A percentile compares a stretch with the other conserved stretches of the same genome.
phyloP scores from a whole-genome alignment of 2,113 vertebrate species.

The Siniperca knerii region DNA sequence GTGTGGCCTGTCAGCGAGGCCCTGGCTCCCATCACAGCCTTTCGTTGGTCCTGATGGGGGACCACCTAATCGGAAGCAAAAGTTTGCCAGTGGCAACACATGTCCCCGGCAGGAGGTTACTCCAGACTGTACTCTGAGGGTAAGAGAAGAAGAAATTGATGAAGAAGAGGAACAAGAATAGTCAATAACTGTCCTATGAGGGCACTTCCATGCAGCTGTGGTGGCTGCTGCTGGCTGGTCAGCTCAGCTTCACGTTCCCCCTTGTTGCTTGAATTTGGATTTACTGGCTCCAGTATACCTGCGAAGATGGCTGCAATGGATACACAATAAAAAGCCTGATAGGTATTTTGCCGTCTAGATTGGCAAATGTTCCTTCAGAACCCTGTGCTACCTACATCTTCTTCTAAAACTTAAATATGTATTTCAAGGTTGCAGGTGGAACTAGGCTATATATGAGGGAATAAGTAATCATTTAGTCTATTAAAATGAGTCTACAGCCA shows the following conservation, averaged over 20 bases:
- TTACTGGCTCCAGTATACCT: too few relatives aligned
- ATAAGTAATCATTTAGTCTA: too few relatives aligned
- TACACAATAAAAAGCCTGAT: background rate
- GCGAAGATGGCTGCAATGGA: background rate
- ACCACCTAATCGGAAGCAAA: background rate
- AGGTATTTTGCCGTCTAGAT: background rate
- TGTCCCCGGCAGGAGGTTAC: background rate
- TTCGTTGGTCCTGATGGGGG: background rate
- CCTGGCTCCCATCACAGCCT: constrained; percentile 4
- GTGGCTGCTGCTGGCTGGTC: background rate
- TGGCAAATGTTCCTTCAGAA: background rate
- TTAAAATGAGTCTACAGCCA: too few relatives aligned
- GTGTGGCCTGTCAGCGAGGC: constrained; percentile 9
- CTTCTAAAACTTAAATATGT: too few relatives aligned
- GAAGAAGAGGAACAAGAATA: background rate
- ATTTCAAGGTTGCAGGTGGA: too few relatives aligned
- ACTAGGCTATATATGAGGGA: too few relatives aligned
- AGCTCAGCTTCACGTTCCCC: background rate
- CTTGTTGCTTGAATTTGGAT: background rate
- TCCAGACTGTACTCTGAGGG: background rate
- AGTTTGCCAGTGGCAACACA: background rate
- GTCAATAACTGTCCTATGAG: background rate
- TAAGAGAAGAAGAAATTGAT: background rate
- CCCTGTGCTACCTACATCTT: too few relatives aligned
- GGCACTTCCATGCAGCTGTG: background rate